A percentile compares a stretch with the other conserved stretches of the same genome.
These are phyloP conservation scores for Trypoxylon attenuatum DNA, from an alignment of 2,888 invertebrate genomes.

Conservation along the genomic window DNA sequence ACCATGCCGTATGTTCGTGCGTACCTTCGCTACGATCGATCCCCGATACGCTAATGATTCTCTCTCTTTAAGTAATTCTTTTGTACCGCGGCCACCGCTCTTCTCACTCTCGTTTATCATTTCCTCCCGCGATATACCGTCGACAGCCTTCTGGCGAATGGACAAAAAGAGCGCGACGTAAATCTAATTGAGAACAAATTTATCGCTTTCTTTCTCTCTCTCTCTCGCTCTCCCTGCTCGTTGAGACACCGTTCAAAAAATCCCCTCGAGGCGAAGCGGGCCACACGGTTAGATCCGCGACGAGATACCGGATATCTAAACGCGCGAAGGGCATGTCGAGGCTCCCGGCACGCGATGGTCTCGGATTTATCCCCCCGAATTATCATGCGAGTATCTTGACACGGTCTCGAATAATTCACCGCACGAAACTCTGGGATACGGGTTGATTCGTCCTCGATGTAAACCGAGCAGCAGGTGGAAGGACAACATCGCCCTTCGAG, in stretches of 20 bases:
- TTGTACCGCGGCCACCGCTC: slow-evolving; percentile 16
- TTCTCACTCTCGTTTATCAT: slow-evolving; percentile 47
- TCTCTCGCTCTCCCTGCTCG: too few species aligned
- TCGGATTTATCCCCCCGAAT: not conserved
- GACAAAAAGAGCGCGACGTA: not conserved
- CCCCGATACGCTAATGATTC: slow-evolving; percentile 57
- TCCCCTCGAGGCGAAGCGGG: not conserved
- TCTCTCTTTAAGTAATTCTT: slow-evolving; percentile 31
- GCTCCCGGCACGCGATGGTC: too few species aligned
- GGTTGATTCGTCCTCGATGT: slow-evolving; percentile 13
- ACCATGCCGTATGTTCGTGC: slow-evolving; percentile 56
- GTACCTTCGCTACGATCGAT: slow-evolving; percentile 56
- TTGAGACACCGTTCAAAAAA: not conserved
- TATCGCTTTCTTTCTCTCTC: not conserved
- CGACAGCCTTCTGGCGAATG: not conserved
- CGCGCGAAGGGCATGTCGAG: not conserved
- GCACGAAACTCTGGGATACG: slow-evolving; percentile 39
- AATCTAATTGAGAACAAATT: not conserved
- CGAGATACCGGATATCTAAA: not conserved
- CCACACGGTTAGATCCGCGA: not conserved
- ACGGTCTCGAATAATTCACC: slow-evolving; percentile 33
- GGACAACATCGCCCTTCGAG: not conserved
- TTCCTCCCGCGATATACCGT: slow-evolving; percentile 1
- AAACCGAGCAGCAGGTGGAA: not conserved
- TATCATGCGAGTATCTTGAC: slow-evolving; percentile 48